Conservation (phyloP, 2,888 invertebrate genomes). For the Caradrina clavipalpis region DNA sequence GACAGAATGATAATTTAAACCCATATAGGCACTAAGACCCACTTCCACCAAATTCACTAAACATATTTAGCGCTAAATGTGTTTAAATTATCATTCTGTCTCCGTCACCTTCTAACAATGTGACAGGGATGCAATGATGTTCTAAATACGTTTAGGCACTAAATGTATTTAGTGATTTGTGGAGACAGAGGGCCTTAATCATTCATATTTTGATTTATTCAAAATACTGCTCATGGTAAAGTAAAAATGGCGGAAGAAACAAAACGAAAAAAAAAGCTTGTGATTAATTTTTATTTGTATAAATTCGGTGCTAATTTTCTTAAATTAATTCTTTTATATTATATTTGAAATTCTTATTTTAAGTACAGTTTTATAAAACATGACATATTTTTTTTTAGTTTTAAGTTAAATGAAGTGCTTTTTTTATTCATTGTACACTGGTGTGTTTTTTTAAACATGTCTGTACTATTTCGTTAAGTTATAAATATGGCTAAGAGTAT, state of each 20-base stretch:
- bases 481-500: neutral
- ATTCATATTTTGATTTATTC: constrained; percentile 59
- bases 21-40: no score
- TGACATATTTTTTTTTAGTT: constrained; percentile 56
- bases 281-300: constrained; percentile 65
- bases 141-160: no score
- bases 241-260: constrained; percentile 36
- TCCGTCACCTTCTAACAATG: no score
- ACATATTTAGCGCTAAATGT: no score
- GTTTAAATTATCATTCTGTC: no score
- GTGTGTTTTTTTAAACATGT: neutral
- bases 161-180: no score
- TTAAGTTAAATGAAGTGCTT: constrained; percentile 11
- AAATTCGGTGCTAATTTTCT: constrained; percentile 71
- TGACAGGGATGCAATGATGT: no score
- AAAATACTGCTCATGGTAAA: constrained; percentile 63
- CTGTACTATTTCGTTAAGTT: neutral
- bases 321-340: constrained; percentile 43
- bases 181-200: no score
- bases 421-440: neutral
- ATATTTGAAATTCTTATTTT: constrained; percentile 41
- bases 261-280: constrained; percentile 26
- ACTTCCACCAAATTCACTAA: no score
- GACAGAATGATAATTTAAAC: no score
- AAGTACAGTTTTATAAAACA: constrained; percentile 65